phyloP scores from a whole-genome alignment of 2,888 invertebrate genomes.

The Globia sparganii region DNA sequence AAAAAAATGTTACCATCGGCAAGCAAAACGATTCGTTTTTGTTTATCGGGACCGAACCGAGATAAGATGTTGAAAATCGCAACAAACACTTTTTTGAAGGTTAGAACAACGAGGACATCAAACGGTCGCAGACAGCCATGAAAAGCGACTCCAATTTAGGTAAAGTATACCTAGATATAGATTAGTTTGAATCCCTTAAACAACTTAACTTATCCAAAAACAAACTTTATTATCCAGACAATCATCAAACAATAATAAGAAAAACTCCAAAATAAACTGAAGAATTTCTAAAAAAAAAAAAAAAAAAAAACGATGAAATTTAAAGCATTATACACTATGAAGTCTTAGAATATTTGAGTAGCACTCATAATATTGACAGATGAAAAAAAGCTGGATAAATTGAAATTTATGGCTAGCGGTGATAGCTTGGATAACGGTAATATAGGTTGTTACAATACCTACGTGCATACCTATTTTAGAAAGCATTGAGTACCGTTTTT shows the following conservation, averaged over 20 bases:
- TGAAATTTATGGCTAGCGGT: conserved; percentile 10
- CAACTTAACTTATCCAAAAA: neutral
- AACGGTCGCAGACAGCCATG: too few relatives aligned
- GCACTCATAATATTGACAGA: conserved; percentile 33
- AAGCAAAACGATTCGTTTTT: too few relatives aligned
- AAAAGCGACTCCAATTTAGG: too few relatives aligned
- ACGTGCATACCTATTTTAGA: conserved; percentile 3
- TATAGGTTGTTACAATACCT: conserved; percentile 1
- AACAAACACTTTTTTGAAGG: too few relatives aligned
- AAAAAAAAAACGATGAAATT: conserved; percentile 9
- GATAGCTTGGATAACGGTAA: conserved; percentile 11
- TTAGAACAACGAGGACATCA: too few relatives aligned
- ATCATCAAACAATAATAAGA: neutral
- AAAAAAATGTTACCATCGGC: too few relatives aligned
- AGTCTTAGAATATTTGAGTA: conserved; percentile 22
- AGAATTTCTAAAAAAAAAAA: conserved; percentile 9
- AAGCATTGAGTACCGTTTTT: neutral
- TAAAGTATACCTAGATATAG: too few relatives aligned
- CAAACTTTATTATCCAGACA: neutral
- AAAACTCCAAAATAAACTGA: neutral
- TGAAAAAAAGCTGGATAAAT: conserved; percentile 13
- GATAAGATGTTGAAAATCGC: too few relatives aligned
- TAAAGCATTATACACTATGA: neutral
- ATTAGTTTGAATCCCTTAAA: too few relatives aligned
- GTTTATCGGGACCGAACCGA: too few relatives aligned